Evolutionary conservation across 2,888 invertebrate species (phyloP), one percentile per base, ranked within the genome.

Genomic region (Tiphia femorata): DNA sequence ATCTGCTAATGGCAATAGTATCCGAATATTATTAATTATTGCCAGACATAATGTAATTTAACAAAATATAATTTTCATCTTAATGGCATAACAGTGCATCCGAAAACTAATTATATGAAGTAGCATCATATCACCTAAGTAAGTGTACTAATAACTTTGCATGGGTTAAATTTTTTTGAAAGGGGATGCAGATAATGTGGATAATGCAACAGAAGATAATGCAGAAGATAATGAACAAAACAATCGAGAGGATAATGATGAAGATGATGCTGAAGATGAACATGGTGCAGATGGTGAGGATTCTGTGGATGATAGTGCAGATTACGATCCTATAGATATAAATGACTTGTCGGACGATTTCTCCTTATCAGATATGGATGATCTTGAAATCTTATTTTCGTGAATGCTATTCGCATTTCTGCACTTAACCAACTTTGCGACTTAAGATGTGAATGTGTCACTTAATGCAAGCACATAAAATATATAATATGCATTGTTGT

Each of bases 211-310:
- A 2, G 77, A 75, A 14, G 74, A 75, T 4, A 71, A 74, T 16
- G 72, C 69, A 5, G 72, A 72, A 23, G 74, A 73, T 38, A 69
- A 76, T 6, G 76, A 77, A 3, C 70, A 68, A 21, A 69, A 62
- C n/a, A 72, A 74, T 17, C 65, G 58, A 7, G 72, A 74, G n/a
- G 76, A 77, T 50, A 71, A 75, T 12, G 72, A 75, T 1, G 73
- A 76, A 6, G 75, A 77, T 2, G 70, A 70, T 3, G 67, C 62
- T 2, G 70, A 70, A 1, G 72, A 73, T 29, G 80, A 79, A 2
- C 82, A 83, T 17, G 77, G 72, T 35, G 77, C 70, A n/a, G 75
- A 78, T 33, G 78, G 64, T 0, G 78, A 78, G 21, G 79, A 81
- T 58, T 76, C 78, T 10, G 74, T 69, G 3, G 78, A 79, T 25